Evolutionary conservation across 2,888 invertebrate genomes (phyloP), one percentile per base, ranked within the genome.

Genomic region (Pollenia amentaria): DNA sequence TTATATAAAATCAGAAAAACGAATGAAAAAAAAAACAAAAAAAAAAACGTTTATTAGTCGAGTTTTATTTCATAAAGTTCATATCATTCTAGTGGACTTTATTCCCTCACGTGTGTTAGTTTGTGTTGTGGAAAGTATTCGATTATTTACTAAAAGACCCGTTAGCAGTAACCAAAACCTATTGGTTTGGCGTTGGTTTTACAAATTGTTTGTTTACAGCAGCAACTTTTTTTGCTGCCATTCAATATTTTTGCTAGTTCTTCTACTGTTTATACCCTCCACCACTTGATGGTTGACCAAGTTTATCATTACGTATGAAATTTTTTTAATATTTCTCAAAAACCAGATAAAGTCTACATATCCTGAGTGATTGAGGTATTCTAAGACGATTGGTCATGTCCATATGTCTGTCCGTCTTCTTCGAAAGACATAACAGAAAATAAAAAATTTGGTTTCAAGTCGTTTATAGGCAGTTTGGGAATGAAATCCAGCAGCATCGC

Each of bases 51-150:
- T 73, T 73, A 73, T 57, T 72, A 72, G 72, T 72, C 21, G 55
- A 72, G 72, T 72, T 72, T 46, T 57, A 14, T 55, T 57, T 72
- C 44, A 72, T 57, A 72, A 60, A 72, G 57, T 72, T 72, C 29
- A 44, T 72, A 42, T 29, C 3, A 29, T 1, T 29, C 0, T 29
- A 6, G 29, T 29, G 4, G 6, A 29, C 29, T 29, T 29, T 29
- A 4, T 29, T 6, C 29, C 29, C 6, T 29, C 29, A 0, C 29
- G 29, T 57, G 10, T 55, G 14, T 55, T 21, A 7, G 14, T 48
- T 1, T n/a, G 14, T 6, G 29, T 29, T 14, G 14, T 2, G n/a
- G 7, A 48, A 7, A 16, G 16, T 51, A 2, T 67, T 40, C 48
- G n/a, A 7, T 21, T 64, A 21, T 29, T 48, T 67, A 67, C 14